Percentiles rank a stretch among this genome's conserved stretches.
Evolutionary conservation across 2,113 vertebrate species (phyloP).

Genomic region (Balaenoptera acutorostrata): DNA sequence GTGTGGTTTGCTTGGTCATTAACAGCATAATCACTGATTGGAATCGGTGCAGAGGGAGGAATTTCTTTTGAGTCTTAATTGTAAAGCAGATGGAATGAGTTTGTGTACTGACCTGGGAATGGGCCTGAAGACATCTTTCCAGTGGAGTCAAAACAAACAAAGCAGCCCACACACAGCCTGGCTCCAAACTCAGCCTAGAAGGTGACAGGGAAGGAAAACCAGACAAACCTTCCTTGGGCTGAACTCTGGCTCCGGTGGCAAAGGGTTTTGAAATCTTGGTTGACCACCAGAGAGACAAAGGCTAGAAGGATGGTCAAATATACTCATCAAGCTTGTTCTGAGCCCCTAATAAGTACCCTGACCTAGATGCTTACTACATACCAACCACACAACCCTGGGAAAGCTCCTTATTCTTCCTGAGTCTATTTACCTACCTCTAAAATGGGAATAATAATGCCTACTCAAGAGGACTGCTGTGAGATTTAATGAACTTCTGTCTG

Average conservation of each 20-base stretch:
- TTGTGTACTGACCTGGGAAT: not conserved
- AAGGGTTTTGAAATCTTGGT: not conserved
- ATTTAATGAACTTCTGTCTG: not conserved
- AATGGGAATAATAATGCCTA: too few species aligned
- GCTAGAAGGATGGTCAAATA: too few species aligned
- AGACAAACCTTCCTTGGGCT: too few species aligned
- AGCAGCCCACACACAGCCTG: not conserved
- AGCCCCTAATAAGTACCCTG: not conserved
- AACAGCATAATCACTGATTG: conserved; percentile 11
- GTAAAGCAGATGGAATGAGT: conserved; percentile 40
- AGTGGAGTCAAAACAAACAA: not conserved
- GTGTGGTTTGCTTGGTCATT: conserved; percentile 34
- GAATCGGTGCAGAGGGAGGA: conserved; percentile 18
- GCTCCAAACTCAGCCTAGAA: not conserved
- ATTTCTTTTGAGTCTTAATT: conserved; percentile 52
- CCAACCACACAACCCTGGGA: not conserved
- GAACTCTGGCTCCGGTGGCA: not conserved
- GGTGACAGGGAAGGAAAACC: not conserved
- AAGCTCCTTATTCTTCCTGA: too few species aligned
- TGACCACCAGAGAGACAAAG: not conserved
- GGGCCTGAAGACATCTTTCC: not conserved
- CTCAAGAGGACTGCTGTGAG: not conserved
- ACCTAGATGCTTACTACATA: rapidly evolving
- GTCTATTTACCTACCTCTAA: not conserved
- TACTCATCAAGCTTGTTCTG: not conserved